Evolutionary conservation across 2,888 invertebrate genomes (phyloP), one percentile per base, ranked within the genome.

Genomic region (Empis livida): DNA sequence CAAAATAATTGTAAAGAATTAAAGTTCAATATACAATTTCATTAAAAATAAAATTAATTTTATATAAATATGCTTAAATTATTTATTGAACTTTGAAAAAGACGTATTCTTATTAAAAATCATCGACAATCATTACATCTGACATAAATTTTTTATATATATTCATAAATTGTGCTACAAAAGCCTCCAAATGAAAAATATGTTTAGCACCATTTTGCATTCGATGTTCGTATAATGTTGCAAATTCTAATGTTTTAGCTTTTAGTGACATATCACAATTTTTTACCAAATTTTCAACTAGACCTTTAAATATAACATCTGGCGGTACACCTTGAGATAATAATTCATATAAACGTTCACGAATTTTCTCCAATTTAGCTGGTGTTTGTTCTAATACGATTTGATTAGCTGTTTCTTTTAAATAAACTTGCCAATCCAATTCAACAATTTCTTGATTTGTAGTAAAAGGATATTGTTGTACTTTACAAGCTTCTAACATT

Each of bases 131-230:
- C 53, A 68, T 57, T 0, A 58, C 53, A 35, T 68, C 65, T 10
- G 61, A 53, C 6, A 68, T 76, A 64, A 87, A 93, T 58, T 84
- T 82, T 61, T 91, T 89, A 64, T 94, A 95, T 55, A 92, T 82
- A 32, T 84, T 79, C 97, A 99, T 97, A 65, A 96, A 96, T 58
- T 88, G 86, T 1, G 93, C 93, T 43, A 95, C 84, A 73, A 99
- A 99, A 3, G 95, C 95, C 70, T 99, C 99, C 45, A 99, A 73
- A 67, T 99, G 97, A 61, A 93, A 95, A 58, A 99, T 95, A 17
- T 87, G 80, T 70, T 97, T 97, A 58, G 86, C 89, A 15, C 97
- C 97, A 47, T 83, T 78, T 59, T 86, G 82, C 78, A 96, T 84
- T 56, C 91, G 79, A 64, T 96, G 92, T 65, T 99, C 96, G 70